These are phyloP conservation scores for Trisateles emortualis DNA, from an alignment of 2,888 invertebrate genomes.

Conservation along the genomic window DNA sequence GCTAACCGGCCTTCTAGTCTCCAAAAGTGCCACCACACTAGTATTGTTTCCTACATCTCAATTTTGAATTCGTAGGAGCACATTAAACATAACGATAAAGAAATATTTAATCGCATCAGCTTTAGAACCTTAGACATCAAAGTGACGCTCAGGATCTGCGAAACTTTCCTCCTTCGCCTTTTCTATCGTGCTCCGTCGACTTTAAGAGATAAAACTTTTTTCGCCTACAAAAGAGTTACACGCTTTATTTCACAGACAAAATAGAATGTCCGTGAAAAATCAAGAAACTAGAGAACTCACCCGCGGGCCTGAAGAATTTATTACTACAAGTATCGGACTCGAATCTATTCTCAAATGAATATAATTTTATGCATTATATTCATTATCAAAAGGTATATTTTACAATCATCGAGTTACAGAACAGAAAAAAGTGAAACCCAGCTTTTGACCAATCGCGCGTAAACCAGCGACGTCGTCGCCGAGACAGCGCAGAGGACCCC, in stretches of 20 bases:
- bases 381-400: background rate
- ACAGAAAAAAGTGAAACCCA: conserved; percentile 28
- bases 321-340: conserved; percentile 33
- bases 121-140: conserved; percentile 42
- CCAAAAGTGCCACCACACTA: too few species aligned
- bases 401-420: conserved; percentile 28
- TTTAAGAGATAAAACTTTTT: conserved; percentile 60
- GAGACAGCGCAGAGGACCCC: conserved; percentile 15
- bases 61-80: conserved; percentile 12
- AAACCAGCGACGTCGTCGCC: conserved; percentile 39
- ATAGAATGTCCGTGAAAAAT: conserved; percentile 60
- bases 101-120: conserved; percentile 39
- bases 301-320: conserved; percentile 24
- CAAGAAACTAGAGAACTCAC: conserved; percentile 34
- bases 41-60: background rate
- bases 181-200: conserved; percentile 52
- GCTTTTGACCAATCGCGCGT: conserved; percentile 57
- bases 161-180: conserved; percentile 47
- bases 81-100: conserved; percentile 22
- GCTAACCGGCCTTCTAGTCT: too few species aligned
- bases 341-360: conserved; percentile 21
- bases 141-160: conserved; percentile 32
- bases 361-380: background rate
- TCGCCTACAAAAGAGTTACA: conserved; percentile 57
- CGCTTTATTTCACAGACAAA: conserved; percentile 60